Evolutionary conservation across 2,113 vertebrate species (phyloP).

Genomic region (Murina feae): DNA sequence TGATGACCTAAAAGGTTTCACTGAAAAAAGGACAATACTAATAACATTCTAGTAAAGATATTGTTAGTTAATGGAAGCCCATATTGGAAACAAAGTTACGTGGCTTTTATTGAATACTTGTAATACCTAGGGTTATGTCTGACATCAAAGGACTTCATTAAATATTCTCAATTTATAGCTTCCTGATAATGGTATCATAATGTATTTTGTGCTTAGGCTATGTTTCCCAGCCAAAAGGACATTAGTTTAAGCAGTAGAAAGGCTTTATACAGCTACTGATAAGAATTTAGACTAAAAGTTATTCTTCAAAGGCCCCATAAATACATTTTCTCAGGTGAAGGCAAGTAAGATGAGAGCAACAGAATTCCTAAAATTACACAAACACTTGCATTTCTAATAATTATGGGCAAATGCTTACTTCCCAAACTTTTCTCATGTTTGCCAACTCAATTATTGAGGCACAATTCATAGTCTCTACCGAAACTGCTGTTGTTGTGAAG

Average conservation of each 20-base stretch:
- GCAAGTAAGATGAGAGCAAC: neutral
- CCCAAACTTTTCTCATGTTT: neutral
- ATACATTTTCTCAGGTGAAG: neutral
- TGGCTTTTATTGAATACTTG: neutral
- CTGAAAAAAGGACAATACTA: neutral
- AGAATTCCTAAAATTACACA: neutral
- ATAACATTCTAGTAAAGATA: neutral
- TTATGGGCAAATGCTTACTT: neutral
- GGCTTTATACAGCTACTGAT: neutral
- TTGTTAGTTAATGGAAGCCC: neutral
- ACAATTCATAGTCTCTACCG: conserved; percentile 65
- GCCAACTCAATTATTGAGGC: conserved; percentile 51
- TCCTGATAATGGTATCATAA: neutral
- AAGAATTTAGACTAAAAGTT: neutral
- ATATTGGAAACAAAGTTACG: neutral
- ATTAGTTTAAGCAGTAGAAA: neutral
- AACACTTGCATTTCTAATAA: neutral
- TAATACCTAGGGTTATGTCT: neutral
- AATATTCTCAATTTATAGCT: neutral
- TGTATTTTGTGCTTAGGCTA: neutral
- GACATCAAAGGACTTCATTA: neutral
- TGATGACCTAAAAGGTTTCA: neutral
- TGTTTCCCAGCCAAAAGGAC: neutral
- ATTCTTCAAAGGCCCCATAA: neutral
- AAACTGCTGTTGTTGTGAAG: conserved; percentile 63